Evolutionary conservation across 2,113 vertebrate species (phyloP).

Genomic region (Polypterus senegalus): DNA sequence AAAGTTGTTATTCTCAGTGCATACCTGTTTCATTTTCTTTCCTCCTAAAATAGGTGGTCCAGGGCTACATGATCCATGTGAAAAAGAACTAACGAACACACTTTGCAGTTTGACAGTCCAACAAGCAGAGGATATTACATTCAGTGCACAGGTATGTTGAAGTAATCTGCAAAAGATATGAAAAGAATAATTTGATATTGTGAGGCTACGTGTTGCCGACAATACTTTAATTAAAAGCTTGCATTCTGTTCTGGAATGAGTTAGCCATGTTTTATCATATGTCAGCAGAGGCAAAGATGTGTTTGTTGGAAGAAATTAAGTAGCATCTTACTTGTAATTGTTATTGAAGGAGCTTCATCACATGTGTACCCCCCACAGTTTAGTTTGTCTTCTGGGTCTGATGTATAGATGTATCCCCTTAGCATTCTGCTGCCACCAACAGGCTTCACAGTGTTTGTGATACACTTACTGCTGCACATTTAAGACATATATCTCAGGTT

Average conservation of each 20-base stretch:
- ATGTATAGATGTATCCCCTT: not conserved
- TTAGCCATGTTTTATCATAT: too few species aligned
- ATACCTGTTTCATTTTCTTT: too few species aligned
- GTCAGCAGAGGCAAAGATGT: too few species aligned
- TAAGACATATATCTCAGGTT: too few species aligned
- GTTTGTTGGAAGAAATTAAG: too few species aligned
- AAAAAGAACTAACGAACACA: slow-evolving; percentile 84
- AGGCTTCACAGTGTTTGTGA: too few species aligned
- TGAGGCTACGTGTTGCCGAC: too few species aligned
- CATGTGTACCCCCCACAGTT: not conserved
- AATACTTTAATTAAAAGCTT: too few species aligned
- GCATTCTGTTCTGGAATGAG: too few species aligned
- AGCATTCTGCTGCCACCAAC: not conserved
- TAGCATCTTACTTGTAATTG: not conserved
- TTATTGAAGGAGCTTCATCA: not conserved
- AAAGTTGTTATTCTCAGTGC: too few species aligned
- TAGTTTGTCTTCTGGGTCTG: not conserved
- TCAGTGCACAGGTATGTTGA: slow-evolving; percentile 77
- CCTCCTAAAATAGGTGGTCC: slow-evolving; percentile 63
- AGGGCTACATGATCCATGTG: slow-evolving; percentile 90
- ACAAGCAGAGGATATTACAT: slow-evolving; percentile 87
- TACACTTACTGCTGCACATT: too few species aligned
- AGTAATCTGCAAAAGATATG: not conserved
- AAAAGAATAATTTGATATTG: too few species aligned
- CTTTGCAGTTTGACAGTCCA: slow-evolving; percentile 73